A percentile compares a stretch with the other conserved stretches of the same genome.
These are phyloP conservation scores for Parnassius mnemosyne DNA, from an alignment of 2,888 invertebrate genomes.

Conservation along the genomic window DNA sequence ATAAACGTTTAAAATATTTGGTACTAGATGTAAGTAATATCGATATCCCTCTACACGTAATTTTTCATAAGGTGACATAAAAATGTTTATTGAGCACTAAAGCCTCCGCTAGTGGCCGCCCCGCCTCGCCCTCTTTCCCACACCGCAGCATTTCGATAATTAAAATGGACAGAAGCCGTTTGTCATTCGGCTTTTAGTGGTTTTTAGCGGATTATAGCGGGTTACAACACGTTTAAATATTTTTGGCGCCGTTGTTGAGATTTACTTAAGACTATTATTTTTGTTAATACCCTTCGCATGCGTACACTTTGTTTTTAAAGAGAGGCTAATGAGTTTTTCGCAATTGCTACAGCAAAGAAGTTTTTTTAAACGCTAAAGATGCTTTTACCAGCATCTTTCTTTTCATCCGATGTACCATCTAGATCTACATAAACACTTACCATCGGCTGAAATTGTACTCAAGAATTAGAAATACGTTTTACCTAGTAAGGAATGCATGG, in stretches of 20 bases:
- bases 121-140: constrained; percentile 41
- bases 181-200: constrained; percentile 33
- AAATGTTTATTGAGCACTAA: constrained; percentile 56
- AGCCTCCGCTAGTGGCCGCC: constrained; percentile 41
- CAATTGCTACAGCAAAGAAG: no score
- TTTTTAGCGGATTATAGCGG: constrained; percentile 45
- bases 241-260: constrained; percentile 17
- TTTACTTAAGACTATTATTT: background rate
- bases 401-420: no score
- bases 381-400: no score
- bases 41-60: constrained; percentile 34
- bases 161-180: constrained; percentile 63
- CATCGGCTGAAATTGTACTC: no score
- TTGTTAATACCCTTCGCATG: background rate
- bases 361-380: no score
- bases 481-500: no score
- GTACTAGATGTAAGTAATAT: no score
- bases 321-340: no score
- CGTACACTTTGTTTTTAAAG: no score
- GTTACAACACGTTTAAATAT: constrained; percentile 25
- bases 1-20: no score
- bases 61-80: constrained; percentile 52
- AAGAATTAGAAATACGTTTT: no score
- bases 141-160: constrained; percentile 54
- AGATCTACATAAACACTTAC: no score